Percentiles rank a stretch among this genome's conserved stretches.
phyloP scores from a whole-genome alignment of 1,140 invertebrate species.

The Heliothis subflexa region DNA sequence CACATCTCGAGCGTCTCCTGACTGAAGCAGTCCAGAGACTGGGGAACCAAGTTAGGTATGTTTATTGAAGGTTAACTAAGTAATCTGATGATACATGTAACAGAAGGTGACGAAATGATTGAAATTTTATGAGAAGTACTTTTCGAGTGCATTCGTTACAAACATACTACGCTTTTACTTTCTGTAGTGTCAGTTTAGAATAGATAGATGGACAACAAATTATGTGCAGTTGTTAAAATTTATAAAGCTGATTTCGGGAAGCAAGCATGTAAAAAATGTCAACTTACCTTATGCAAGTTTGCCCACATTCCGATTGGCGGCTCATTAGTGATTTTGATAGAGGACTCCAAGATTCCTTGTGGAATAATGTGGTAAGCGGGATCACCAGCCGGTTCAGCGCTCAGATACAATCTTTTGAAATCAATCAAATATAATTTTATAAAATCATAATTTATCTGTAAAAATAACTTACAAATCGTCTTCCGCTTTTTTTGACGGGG shows the following conservation, averaged over 20 bases:
- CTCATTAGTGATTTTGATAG: slow-evolving; percentile 98
- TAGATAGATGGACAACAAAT: too few relatives aligned
- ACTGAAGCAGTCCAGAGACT: slow-evolving; percentile 96
- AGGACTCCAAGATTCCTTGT: slow-evolving; percentile 96
- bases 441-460: background rate
- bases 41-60: background rate
- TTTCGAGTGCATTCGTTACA: too few relatives aligned
- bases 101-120: too few relatives aligned
- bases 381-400: slow-evolving; percentile 87
- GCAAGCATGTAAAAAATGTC: background rate
- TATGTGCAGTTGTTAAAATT: too few relatives aligned
- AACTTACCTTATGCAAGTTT: slow-evolving; percentile 93
- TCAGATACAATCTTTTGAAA: slow-evolving; percentile 86
- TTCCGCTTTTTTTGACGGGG: too few relatives aligned
- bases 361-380: slow-evolving; percentile 87
- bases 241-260: too few relatives aligned
- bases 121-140: too few relatives aligned
- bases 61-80: too few relatives aligned
- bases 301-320: slow-evolving; percentile 97
- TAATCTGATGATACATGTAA: too few relatives aligned
- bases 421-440: background rate
- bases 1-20: slow-evolving; percentile 97
- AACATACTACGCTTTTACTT: too few relatives aligned
- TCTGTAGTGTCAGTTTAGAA: too few relatives aligned
- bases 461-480: too few relatives aligned